A percentile compares a stretch with the other conserved stretches of the same genome.
phyloP scores from a whole-genome alignment of 1,140 invertebrate species.

The Lasioglossum baleicum region DNA sequence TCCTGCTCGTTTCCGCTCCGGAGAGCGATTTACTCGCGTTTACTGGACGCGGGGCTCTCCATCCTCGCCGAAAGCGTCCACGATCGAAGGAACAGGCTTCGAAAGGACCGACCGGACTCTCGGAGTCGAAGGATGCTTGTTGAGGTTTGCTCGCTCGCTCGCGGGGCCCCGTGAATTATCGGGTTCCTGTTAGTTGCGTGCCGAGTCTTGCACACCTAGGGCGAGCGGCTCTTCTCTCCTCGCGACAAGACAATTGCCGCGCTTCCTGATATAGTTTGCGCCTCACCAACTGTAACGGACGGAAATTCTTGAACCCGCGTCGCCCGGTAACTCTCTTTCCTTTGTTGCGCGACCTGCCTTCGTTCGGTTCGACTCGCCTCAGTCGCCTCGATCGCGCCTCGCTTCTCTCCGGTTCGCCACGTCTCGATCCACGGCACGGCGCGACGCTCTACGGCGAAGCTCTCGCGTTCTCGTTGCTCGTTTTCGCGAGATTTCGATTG shows the following conservation, averaged over 20 bases:
- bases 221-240: slow-evolving; percentile 66
- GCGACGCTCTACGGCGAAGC: background rate
- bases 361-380: background rate
- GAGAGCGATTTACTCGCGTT: too few relatives aligned
- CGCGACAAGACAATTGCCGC: slow-evolving; percentile 76
- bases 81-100: too few relatives aligned
- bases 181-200: slow-evolving; percentile 76
- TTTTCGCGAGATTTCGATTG: slow-evolving; percentile 1
- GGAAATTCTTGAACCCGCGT: slow-evolving; percentile 31
- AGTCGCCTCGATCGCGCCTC: background rate
- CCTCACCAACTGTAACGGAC: slow-evolving; percentile 68
- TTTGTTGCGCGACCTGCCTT: slow-evolving; percentile 19
- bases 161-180: slow-evolving; percentile 67
- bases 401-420: background rate
- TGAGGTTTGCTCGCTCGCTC: too few relatives aligned
- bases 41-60: too few relatives aligned
- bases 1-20: too few relatives aligned
- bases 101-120: too few relatives aligned
- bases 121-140: too few relatives aligned
- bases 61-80: too few relatives aligned
- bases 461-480: background rate
- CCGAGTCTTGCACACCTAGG: slow-evolving; percentile 68
- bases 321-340: background rate
- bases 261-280: slow-evolving; percentile 73
- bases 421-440: background rate